Evolutionary conservation across 2,113 vertebrate genomes (phyloP), one percentile per base, ranked within the genome.

Genomic region (Stigmatopora argus): DNA sequence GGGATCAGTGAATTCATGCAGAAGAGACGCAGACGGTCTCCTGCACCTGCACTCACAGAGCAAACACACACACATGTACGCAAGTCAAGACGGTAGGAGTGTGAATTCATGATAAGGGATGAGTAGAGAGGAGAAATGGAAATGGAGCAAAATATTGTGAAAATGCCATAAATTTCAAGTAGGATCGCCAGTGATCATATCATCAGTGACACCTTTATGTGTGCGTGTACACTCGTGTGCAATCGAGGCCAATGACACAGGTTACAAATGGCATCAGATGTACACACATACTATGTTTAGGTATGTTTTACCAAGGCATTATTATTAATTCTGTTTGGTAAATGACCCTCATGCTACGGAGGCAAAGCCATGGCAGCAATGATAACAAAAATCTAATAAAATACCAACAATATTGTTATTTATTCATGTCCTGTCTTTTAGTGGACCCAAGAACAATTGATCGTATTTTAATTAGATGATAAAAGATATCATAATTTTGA

Each of bases 1-100:
- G 52, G 69, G 77, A 80, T 85, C 71, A 82, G 81, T 84, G 77
- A 75, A 74, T 18, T 68, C 73, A 69, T 79, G 85, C 74, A 75
- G 66, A 86, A 83, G 69, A 62, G 69, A 79, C 64, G 45, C 71
- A 83, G 66, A 71, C 69, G 52, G 74, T 71, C 74, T 62, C 53
- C 11, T 71, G 72, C 72, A 78, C 75, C 73, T 80, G 73, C 62
- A 78, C 46, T 69, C 15, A 65, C 49, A 68, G 53, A 12, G 64
- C 47, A 17, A 56, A 64, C 53, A 64, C 69, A 62, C 26, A 17
- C 52, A 68, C 57, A 67, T 21, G 66, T 12, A 68, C 52, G 62
- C 21, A 64, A 18, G 41, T 19, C 7, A 66, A 31, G 35, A 48
- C 26, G 44, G 67, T 23, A 31, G 11, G n/a, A 64, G 66, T 62